Evolutionary conservation across 2,113 vertebrate species (phyloP).

Genomic region (Chionodraco myersi): DNA sequence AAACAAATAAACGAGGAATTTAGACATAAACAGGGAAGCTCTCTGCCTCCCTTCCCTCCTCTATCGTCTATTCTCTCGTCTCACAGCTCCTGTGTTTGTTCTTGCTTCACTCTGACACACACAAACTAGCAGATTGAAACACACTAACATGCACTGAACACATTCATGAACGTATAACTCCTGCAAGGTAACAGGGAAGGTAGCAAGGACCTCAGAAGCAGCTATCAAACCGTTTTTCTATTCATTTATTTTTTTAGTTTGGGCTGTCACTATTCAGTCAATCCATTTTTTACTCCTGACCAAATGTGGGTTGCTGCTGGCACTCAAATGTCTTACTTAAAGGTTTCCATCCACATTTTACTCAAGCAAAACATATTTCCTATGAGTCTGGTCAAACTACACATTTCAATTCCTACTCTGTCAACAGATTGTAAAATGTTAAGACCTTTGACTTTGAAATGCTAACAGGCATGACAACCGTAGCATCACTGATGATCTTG

Average conservation of each 20-base stretch:
- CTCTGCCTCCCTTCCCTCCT: constrained; percentile 28
- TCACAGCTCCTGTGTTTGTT: constrained; percentile 29
- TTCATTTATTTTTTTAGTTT: neutral
- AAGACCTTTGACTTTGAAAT: constrained; percentile 19
- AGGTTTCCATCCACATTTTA: constrained; percentile 18
- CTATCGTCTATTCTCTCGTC: neutral
- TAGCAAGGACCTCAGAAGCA: constrained; percentile 12
- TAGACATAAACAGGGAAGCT: constrained; percentile 66
- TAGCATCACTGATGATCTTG: constrained; percentile 10
- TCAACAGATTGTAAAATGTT: constrained; percentile 30
- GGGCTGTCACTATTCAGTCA: neutral
- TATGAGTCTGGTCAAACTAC: constrained; percentile 7
- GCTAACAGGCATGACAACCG: constrained; percentile 20
- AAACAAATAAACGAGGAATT: constrained; percentile 81
- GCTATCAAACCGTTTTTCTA: neutral
- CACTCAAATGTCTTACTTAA: constrained; percentile 11
- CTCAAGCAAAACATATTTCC: constrained; percentile 25
- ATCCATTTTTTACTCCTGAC: constrained; percentile 2
- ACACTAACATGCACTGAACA: constrained; percentile 4
- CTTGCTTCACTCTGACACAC: constrained; percentile 25
- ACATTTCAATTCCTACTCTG: constrained; percentile 13
- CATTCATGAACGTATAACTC: constrained; percentile 18
- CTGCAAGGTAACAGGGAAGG: constrained; percentile 18
- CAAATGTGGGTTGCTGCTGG: constrained; percentile 5
- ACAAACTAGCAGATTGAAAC: constrained; percentile 17